Base-by-base conservation (phyloP, 2,888 invertebrate genomes). In the Drosophila histrio region DNA sequence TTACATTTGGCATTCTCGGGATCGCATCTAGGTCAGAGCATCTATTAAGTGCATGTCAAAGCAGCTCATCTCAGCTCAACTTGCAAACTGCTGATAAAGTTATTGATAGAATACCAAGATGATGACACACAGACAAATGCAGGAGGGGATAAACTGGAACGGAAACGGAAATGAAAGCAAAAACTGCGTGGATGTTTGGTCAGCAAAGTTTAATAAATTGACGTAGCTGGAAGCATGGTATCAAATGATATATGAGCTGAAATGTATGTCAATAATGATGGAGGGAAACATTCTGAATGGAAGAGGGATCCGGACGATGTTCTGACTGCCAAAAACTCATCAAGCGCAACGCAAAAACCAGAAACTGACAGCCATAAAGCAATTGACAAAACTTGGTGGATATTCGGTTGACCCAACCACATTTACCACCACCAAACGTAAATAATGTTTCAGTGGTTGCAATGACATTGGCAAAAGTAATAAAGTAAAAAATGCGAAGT, bases 351-450 rank as follows among this genome's bases (percentile, higher is more conserved):
- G 52, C 32, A 47, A 34, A 22, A 39, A 11, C 21, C 30, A 11
- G 26, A 24, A 41, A 46, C 46, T 61, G 58, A 43, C 63, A 68
- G 60, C 19, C 61, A 66, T 46, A 66, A 44, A 41, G 62, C 47
- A 71, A 81, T 81, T 83, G 80, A 79, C 87, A 74, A 83, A 86
- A 86, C 80, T 74, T 81, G 77, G 41, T 44, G 39, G 43, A 58
- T 44, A 58, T 54, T 47, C 15, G 30, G 26, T 53, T 50, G 53
- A 57, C 44, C 56, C 41, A 43, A 46, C 24, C 47, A 26, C 13
- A 28, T n/a, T 17, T 32, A 26, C 19, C 3, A 13, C 15, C 49
- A 21, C 28, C 36, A 24, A 49, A 32, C 7, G 58, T 15, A 30
- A 30, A 38, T 11, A 56, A 47, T 21, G 30, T 22, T 50, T 17